Evolutionary conservation across 2,113 vertebrate species (phyloP).

Genomic region (Erinaceus europaeus): DNA sequence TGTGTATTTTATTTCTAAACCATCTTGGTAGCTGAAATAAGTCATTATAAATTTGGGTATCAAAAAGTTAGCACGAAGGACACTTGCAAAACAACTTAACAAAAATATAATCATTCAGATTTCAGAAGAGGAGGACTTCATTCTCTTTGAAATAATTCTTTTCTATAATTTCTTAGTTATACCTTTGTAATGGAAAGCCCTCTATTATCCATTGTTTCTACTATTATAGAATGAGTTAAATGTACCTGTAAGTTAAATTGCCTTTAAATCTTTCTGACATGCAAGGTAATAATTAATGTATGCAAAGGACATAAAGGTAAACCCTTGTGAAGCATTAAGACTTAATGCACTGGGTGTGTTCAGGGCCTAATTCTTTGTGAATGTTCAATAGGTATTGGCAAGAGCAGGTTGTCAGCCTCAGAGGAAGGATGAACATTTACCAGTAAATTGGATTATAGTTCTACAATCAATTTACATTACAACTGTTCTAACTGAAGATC

Average conservation of each 20-base stretch:
- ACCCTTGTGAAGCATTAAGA: not conserved
- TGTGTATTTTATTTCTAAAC: not conserved
- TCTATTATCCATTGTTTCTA: not conserved
- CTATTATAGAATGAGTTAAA: not conserved
- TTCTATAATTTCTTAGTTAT: not conserved
- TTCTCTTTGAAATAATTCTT: not conserved
- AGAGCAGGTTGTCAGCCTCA: constrained; percentile 5
- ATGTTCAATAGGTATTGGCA: constrained; percentile 52
- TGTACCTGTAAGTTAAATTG: not conserved
- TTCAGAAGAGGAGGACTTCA: not conserved
- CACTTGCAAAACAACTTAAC: not conserved
- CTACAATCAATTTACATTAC: constrained; percentile 47
- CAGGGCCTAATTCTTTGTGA: constrained; percentile 30
- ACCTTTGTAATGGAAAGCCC: not conserved
- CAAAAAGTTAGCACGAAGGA: not conserved
- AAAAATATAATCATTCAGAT: not conserved
- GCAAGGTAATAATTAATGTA: not conserved
- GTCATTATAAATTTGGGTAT: not conserved
- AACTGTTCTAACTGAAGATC: constrained; percentile 23
- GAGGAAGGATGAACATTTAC: constrained; percentile 21
- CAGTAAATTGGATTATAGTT: constrained; percentile 39
- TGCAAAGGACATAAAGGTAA: not conserved
- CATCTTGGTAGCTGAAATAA: not conserved
- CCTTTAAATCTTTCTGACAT: not conserved
- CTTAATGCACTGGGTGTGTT: not conserved